Evolutionary conservation across 2,113 vertebrate genomes (phyloP).

Genomic region (Numenius arquata): DNA sequence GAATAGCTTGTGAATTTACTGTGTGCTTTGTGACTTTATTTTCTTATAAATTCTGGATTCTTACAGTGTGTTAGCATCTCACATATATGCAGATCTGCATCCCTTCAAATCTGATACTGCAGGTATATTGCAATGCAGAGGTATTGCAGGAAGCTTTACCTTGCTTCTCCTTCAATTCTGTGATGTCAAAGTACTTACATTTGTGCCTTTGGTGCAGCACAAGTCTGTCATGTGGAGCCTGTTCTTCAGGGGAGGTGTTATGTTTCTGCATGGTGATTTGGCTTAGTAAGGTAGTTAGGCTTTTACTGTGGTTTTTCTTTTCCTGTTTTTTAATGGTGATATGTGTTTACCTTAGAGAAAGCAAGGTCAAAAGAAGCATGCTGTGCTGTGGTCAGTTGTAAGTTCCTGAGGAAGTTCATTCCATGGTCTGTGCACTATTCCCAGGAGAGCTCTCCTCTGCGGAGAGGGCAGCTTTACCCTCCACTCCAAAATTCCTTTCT

Average conservation of each 20-base stretch:
- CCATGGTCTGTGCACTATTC: background rate
- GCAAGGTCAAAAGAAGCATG: background rate
- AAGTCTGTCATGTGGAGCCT: background rate
- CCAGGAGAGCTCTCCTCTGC: background rate
- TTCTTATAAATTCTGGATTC: background rate
- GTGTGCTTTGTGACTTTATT: background rate
- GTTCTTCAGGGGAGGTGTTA: background rate
- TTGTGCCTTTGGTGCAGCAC: background rate
- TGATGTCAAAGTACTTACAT: background rate
- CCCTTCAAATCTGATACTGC: background rate
- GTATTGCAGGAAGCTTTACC: background rate
- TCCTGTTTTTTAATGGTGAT: background rate
- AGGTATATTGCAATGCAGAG: background rate
- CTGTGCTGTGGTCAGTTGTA: background rate
- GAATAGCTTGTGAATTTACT: background rate
- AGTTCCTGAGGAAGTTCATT: background rate
- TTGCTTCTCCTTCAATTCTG: background rate
- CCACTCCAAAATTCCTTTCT: constrained; percentile 13
- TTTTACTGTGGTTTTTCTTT: background rate
- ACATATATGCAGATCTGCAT: background rate
- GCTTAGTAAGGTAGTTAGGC: background rate
- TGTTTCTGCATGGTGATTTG: background rate
- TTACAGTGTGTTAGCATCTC: background rate
- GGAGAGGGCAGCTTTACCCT: background rate
- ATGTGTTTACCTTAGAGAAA: background rate